Evolutionary conservation across 2,113 vertebrate species (phyloP).

Genomic region (Cynopterus brachyotis): DNA sequence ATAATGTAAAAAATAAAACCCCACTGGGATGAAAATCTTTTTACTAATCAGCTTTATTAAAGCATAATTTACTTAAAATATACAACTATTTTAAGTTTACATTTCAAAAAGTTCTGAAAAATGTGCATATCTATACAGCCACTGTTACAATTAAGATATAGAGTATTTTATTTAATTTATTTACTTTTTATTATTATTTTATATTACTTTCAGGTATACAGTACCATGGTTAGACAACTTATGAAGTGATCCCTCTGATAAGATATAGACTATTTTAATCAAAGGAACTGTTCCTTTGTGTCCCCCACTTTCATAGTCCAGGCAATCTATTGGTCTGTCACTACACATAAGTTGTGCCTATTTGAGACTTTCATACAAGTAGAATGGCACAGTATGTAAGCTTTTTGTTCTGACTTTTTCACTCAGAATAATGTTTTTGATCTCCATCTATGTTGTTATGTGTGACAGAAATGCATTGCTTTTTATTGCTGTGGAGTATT

Average conservation of each 20-base stretch:
- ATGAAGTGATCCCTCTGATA: not conserved
- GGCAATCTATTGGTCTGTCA: not conserved
- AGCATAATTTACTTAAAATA: not conserved
- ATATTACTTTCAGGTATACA: too few species aligned
- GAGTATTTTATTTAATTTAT: not conserved
- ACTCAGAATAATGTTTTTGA: not conserved
- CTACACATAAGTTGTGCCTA: not conserved
- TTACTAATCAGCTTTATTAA: not conserved
- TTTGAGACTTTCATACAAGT: not conserved
- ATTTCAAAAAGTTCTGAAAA: not conserved
- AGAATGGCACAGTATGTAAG: not conserved
- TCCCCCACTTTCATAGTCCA: not conserved
- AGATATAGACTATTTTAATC: not conserved
- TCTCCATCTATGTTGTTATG: not conserved
- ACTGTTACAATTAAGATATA: not conserved
- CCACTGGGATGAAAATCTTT: not conserved
- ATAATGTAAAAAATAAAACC: slow-evolving; percentile 13
- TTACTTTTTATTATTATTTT: too few species aligned
- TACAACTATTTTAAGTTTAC: slow-evolving; percentile 4
- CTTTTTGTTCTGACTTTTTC: not conserved
- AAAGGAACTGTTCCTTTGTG: not conserved
- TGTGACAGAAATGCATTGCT: not conserved
- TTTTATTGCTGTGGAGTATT: not conserved
- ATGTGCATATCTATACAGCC: not conserved
- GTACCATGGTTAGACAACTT: too few species aligned